A percentile compares a stretch with the other conserved stretches of the same genome.
These are phyloP conservation scores for Microplitis demolitor DNA, from an alignment of 1,140 invertebrate species.

Conservation along the genomic window DNA sequence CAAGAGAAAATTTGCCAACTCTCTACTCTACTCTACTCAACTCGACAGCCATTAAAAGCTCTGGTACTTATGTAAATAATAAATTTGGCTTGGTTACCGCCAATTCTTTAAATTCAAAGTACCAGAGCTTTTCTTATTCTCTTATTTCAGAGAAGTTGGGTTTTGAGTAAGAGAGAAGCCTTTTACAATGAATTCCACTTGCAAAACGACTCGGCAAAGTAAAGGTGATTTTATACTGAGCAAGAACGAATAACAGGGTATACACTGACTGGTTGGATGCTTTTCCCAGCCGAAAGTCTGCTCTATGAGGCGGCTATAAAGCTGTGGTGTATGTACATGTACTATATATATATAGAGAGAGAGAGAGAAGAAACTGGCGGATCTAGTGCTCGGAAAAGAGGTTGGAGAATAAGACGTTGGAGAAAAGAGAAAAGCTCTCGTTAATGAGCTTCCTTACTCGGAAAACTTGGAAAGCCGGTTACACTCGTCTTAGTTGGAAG, in stretches of 20 bases:
- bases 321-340: neutral
- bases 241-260: too few relatives aligned
- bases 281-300: too few relatives aligned
- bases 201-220: conserved; percentile 7
- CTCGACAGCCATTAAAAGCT: conserved; percentile 34
- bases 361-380: too few relatives aligned
- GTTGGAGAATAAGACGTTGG: neutral
- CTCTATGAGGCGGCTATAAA: too few relatives aligned
- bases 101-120: neutral
- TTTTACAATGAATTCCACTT: neutral
- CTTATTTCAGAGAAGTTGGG: neutral
- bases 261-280: too few relatives aligned
- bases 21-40: conserved; percentile 16
- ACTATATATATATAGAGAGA: neutral
- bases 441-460: conserved; percentile 62
- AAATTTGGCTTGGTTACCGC: conserved; percentile 40
- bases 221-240: too few relatives aligned
- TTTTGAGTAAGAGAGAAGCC: neutral
- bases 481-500: conserved; percentile 45
- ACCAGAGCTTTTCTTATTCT: neutral
- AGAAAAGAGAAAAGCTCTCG: conserved; percentile 51
- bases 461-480: conserved; percentile 53
- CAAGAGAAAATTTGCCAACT: conserved; percentile 22
- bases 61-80: conserved; percentile 47
- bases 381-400: too few relatives aligned